Percentiles rank a stretch among this genome's conserved stretches.
These are phyloP conservation scores for Tricholaema leucomelas DNA, from an alignment of 2,113 vertebrate species.

Conservation along the genomic window DNA sequence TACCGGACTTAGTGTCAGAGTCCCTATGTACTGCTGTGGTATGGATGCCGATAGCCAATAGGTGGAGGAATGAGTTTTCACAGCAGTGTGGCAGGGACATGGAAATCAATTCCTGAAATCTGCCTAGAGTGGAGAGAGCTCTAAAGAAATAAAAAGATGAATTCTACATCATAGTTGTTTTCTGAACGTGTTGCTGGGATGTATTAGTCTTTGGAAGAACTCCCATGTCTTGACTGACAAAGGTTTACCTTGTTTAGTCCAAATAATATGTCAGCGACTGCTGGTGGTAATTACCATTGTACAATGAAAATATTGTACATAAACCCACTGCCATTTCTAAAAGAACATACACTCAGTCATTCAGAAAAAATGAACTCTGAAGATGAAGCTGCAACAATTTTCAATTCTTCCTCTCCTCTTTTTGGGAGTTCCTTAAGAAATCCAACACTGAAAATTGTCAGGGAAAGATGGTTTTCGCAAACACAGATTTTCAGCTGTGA, in stretches of 20 bases:
- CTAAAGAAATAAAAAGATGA: not conserved
- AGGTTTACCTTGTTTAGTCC: not conserved
- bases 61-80: not conserved
- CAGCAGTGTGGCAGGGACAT: not conserved
- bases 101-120: not conserved
- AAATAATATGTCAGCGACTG: not conserved
- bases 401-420: fast-evolving
- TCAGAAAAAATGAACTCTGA: not conserved
- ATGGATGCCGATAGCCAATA: fast-evolving
- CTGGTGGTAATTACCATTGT: not conserved
- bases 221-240: not conserved
- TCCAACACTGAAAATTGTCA: not conserved
- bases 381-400: not conserved
- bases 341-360: not conserved
- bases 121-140: not conserved
- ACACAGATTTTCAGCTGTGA: not conserved
- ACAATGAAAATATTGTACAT: not conserved
- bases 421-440: not conserved
- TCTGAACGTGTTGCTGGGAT: not conserved
- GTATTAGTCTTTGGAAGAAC: not conserved
- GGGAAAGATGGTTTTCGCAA: not conserved
- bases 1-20: not conserved
- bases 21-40: not conserved
- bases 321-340: not conserved
- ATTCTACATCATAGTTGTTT: not conserved